Base-by-base conservation (phyloP, 1,140 invertebrate genomes). In the Neodiprion fabricii region DNA sequence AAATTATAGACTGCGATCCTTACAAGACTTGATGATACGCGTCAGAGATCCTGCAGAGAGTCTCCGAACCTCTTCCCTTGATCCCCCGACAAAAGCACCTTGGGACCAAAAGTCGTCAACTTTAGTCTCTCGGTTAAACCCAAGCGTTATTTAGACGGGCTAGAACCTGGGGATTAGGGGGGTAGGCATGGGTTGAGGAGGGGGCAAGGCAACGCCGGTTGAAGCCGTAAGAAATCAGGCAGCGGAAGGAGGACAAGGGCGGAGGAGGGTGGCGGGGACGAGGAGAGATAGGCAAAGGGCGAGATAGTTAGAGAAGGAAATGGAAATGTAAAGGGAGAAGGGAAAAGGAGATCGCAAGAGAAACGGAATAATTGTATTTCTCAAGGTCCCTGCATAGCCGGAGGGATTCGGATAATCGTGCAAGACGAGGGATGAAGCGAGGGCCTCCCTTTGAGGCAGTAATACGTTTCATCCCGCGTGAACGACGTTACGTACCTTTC, bases 351-450 rank as follows among this genome's bases (percentile, higher is more conserved):
- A 61, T 11, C 11, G 53, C 11, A 61, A n/a, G 4, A n/a, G n/a
- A 61, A 61, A 61, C 8, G 53, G 53, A 61, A 61, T 61, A n/a
- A 61, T 61, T 61, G n/a, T 61, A 61, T 61, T 61, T 61, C 53
- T n/a, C 53, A 61, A 61, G 11, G 53, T 12, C 11, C 53, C 28
- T 5, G n/a, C 5, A 12, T 3, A n/a, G 11, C 53, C 11, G 11
- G 53, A n/a, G 53, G 53, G 53, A n/a, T 61, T 11, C 53, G 11
- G 53, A n/a, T 61, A 61, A 12, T 40, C 28, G 28, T 40, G 28
- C 28, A 40, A 40, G 28, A 40, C 28, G 28, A 40, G 28, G 28
- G 28, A 40, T 40, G 28, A 40, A 40, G 28, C 28, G 28, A 40
- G 28, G 28, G 28, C 28, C 28, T 40, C 28, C 28, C 28, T 40